Evolutionary conservation across 2,113 vertebrate species (phyloP).

Genomic region (Pogonocichla stellata): DNA sequence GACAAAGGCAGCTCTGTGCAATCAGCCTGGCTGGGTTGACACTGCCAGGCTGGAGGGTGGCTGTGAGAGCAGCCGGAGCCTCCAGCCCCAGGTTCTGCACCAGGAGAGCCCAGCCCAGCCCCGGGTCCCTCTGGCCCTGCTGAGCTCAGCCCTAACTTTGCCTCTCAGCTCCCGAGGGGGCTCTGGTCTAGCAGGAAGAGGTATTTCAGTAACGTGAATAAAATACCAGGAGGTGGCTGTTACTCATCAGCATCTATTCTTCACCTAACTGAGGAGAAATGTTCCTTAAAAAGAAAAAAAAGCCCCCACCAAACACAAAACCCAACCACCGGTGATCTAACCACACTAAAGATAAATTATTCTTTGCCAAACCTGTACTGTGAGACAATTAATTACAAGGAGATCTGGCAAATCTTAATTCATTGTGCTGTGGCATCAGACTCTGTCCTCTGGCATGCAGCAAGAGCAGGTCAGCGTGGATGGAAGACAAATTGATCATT

Average conservation of each 20-base stretch:
- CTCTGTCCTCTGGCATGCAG: not conserved
- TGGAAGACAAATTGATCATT: conserved; percentile 28
- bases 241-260: not conserved
- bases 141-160: not conserved
- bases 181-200: not conserved
- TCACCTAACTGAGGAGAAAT: not conserved
- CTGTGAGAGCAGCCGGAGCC: not conserved
- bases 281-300: not conserved
- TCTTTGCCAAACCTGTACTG: not conserved
- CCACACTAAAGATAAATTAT: not conserved
- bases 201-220: not conserved
- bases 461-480: conserved; percentile 4
- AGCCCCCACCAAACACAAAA: not conserved
- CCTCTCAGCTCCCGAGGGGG: not conserved
- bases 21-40: accelerated
- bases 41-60: too few relatives aligned
- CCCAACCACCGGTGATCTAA: not conserved
- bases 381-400: conserved; percentile 39
- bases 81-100: not conserved
- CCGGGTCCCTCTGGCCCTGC: not conserved
- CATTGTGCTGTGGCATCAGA: not conserved
- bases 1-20: accelerated
- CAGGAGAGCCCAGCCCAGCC: not conserved
- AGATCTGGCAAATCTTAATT: conserved; percentile 14
- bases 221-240: not conserved